Evolutionary conservation across 2,888 invertebrate species (phyloP).

Genomic region (Calameuta filiformis): DNA sequence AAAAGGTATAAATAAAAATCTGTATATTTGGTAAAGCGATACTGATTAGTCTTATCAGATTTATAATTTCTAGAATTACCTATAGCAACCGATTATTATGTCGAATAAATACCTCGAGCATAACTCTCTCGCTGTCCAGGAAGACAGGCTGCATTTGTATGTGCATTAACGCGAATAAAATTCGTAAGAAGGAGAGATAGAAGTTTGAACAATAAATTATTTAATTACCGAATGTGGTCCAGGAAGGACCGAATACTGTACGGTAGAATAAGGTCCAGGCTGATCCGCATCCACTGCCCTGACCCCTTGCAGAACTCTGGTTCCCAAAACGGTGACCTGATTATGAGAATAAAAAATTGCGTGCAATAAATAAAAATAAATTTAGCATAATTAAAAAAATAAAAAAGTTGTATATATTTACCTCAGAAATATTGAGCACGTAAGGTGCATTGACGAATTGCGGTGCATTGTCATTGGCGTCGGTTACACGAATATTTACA

Average conservation of each 20-base stretch:
- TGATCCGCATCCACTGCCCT: constrained; percentile 87
- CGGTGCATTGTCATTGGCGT: constrained; percentile 92
- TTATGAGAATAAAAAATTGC: constrained; percentile 4
- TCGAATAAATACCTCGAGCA: constrained; percentile 29
- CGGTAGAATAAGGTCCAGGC: constrained; percentile 87
- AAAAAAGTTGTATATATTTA: constrained; percentile 51
- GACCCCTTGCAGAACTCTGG: constrained; percentile 80
- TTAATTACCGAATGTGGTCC: constrained; percentile 77
- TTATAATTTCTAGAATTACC: constrained; percentile 10
- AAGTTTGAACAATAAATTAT: not conserved
- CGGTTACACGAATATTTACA: constrained; percentile 86
- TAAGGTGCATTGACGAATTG: constrained; percentile 85
- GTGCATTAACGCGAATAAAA: not conserved
- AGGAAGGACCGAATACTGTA: constrained; percentile 84
- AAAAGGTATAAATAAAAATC: constrained; percentile 27
- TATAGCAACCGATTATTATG: not conserved
- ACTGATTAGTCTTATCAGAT: constrained; percentile 6
- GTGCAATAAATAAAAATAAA: not conserved
- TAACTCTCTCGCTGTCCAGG: constrained; percentile 29
- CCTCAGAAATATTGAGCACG: constrained; percentile 85
- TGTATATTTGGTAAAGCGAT: not conserved
- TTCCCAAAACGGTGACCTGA: constrained; percentile 70
- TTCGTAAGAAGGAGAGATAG: not conserved
- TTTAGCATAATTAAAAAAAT: constrained; percentile 11
- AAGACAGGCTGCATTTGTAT: constrained; percentile 35